These are phyloP conservation scores for Quadriops clusia DNA, from an alignment of 2,888 invertebrate genomes.

Conservation along the genomic window DNA sequence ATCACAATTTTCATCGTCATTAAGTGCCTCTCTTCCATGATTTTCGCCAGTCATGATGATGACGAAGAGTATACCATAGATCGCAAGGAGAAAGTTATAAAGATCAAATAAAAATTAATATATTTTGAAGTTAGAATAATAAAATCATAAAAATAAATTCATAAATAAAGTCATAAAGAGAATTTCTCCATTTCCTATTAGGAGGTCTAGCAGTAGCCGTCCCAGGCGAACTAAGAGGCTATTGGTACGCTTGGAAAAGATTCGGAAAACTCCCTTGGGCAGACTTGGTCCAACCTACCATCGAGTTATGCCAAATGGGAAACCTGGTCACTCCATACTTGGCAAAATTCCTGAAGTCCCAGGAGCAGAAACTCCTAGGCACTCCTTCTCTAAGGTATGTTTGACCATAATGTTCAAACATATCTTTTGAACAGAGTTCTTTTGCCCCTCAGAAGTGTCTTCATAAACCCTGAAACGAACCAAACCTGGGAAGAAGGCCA, in stretches of 20 bases:
- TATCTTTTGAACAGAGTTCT: too few species aligned
- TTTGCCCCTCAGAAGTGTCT: constrained; percentile 23
- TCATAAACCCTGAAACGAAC: constrained; percentile 34
- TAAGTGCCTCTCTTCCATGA: too few species aligned
- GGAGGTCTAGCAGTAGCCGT: constrained; percentile 69
- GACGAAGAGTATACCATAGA: too few species aligned
- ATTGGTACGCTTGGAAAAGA: constrained; percentile 59
- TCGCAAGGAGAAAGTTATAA: too few species aligned
- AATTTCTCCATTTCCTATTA: constrained; percentile 24
- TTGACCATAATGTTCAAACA: too few species aligned
- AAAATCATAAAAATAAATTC: too few species aligned
- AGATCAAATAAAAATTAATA: too few species aligned
- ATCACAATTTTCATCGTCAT: too few species aligned
- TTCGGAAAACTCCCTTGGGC: constrained; percentile 72
- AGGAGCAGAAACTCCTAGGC: constrained; percentile 13
- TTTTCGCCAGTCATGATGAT: constrained; percentile 3
- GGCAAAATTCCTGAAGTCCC: constrained; percentile 20
- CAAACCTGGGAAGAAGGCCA: constrained; percentile 34
- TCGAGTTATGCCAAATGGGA: constrained; percentile 62
- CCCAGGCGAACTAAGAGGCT: constrained; percentile 83
- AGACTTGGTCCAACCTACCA: constrained; percentile 65
- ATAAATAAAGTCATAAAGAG: too few species aligned
- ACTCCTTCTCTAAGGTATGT: constrained; percentile 30
- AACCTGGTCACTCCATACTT: constrained; percentile 46
- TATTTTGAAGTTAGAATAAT: too few species aligned